phyloP scores from a whole-genome alignment of 2,113 vertebrate genomes.

The Bos javanicus region DNA sequence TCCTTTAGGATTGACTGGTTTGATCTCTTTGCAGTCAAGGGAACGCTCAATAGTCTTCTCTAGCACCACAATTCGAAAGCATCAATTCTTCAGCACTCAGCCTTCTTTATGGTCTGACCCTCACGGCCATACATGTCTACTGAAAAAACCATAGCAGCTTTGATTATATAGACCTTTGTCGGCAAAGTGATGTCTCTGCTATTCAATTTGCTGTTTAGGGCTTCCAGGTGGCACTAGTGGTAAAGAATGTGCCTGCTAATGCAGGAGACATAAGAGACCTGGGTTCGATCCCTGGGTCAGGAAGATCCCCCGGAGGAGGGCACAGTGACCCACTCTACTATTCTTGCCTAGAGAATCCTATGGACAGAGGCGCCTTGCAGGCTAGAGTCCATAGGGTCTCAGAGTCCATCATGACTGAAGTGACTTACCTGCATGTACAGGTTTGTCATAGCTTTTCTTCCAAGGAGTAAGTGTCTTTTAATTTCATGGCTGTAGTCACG shows the following conservation, averaged over 20 bases:
- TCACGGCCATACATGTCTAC: neutral
- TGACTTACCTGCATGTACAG: neutral
- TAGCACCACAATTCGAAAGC: neutral
- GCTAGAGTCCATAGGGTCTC: neutral
- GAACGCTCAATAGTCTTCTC: neutral
- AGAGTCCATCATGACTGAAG: neutral
- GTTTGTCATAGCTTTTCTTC: neutral
- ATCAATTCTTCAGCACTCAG: neutral
- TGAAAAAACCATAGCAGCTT: neutral
- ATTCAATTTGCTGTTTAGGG: neutral
- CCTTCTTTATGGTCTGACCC: neutral
- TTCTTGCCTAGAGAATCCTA: neutral
- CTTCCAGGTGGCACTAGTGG: neutral
- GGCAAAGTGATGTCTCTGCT: neutral
- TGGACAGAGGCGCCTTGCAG: neutral
- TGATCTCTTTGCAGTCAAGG: neutral
- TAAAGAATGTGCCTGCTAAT: neutral
- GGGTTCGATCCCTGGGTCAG: neutral
- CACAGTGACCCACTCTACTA: neutral
- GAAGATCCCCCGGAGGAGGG: neutral
- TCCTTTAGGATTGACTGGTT: neutral
- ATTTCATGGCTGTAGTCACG: neutral
- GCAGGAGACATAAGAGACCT: neutral
- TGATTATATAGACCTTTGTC: neutral
- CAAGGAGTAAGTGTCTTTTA: neutral